These are phyloP conservation scores for Macropus fuliginosus DNA, from an alignment of 2,797 vertebrate species.

Conservation along the genomic window DNA sequence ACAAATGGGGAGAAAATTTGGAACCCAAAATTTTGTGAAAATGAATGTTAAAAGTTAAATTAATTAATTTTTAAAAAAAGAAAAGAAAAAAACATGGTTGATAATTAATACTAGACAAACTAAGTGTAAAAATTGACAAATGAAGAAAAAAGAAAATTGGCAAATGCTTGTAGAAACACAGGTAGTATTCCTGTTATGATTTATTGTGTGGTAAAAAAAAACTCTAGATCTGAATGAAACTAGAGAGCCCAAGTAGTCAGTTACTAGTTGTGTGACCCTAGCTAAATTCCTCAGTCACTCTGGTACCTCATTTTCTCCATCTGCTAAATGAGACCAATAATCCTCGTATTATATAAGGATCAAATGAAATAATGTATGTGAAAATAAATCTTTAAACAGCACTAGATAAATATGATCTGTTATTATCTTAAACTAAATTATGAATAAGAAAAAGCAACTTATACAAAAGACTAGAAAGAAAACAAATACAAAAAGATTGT, in stretches of 20 bases:
- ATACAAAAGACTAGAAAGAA: constrained; percentile 19
- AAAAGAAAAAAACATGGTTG: background rate
- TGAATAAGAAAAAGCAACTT: background rate
- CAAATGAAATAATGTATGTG: background rate
- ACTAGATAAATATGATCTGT: background rate
- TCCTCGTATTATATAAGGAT: background rate
- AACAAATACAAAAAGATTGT: background rate
- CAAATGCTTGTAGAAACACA: background rate
- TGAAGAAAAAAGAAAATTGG: background rate
- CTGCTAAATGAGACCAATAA: background rate
- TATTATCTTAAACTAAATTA: background rate
- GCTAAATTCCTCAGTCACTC: background rate
- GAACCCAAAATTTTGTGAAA: too few relatives aligned
- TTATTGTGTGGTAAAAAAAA: background rate
- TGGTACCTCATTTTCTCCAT: background rate
- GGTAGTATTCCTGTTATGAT: background rate
- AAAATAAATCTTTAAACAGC: background rate
- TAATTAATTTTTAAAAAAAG: too few relatives aligned
- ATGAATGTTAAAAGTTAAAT: too few relatives aligned
- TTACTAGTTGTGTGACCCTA: background rate
- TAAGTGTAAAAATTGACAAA: background rate
- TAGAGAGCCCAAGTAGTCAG: background rate
- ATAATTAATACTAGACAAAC: background rate
- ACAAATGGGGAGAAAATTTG: too few relatives aligned
- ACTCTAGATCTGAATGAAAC: background rate